Base-by-base conservation (phyloP, 2,113 vertebrate genomes). In the Promerops cafer region DNA sequence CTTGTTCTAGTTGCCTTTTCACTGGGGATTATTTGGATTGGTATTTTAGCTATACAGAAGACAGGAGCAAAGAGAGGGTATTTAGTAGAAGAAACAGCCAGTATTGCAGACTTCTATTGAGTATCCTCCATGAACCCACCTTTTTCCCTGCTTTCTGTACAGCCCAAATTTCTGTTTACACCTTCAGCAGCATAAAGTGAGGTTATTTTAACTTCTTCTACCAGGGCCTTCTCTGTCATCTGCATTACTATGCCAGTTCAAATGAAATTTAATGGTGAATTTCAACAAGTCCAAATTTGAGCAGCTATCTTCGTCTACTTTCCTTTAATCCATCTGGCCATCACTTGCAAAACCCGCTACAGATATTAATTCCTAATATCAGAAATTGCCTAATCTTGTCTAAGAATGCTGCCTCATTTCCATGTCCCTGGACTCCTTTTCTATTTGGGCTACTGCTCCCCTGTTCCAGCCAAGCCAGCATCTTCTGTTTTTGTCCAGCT, bases 121-220 rank as follows among this genome's bases (percentile, higher is more conserved):
- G 10, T 4, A 54, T 31, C 17, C 24, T 42, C 21, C 3, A 4
- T 8, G 26, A 87, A 31, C 0, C 1, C 10, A 28, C 9, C 8
- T 57, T 79, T 71, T 14, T 1, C 72, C 35, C 30, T 30, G 12
- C 20, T 59, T 68, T 76, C 10, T 12, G 7, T 26, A 21, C 2
- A 85, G 33, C 10, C 47, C 56, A 56, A 76, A 61, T 42, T 60
- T 23, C 33, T 68, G 13, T 47, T 87, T 24, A 49, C 10, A 11
- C 5, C 39, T 70, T 35, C 31, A 35, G 27, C 16, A 27, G 17
- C 13, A 50, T 52, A 27, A 56, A 60, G 7, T 8, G 13, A 68
- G 10, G 9, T 60, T 70, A 70, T 1, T 35, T 4, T 27, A 63
- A 23, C 39, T 56, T 33, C 31, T 72, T 13, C 50, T 26, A 35